Evolutionary conservation across 2,797 vertebrate species (phyloP), one percentile per base, ranked within the genome.

Genomic region (Rhinatrema bivittatum): DNA sequence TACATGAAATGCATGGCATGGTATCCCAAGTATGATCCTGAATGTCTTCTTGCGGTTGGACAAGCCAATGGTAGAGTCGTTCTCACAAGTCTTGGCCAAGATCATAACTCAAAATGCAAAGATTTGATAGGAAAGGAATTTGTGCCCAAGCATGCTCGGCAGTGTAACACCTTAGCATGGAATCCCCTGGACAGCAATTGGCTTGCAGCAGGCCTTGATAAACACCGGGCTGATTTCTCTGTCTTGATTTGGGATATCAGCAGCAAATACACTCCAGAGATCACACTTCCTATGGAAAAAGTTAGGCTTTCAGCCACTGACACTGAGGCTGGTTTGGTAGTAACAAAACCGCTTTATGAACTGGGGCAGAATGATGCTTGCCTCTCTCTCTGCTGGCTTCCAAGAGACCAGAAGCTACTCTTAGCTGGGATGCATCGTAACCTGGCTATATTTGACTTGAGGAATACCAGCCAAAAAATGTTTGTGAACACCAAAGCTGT

Each of bases 1-100:
- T 99, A 98, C 42, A 97, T 99, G 93, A 99, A 99, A 73, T 99
- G 96, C 15, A 93, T 97, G 51, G 94, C 94, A 22, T 99, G 96
- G 96, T 99, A 96, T 65, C 94, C 95, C 1, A 97, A 92, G 50
- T 91, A 90, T 0, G 94, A 98, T 65, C 91, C 94, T 0, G 96
- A 99, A 57, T 99, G 96, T 69, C 79, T 99, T 29, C 82, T 98
- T 2, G 96, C 96, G 0, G 94, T 99, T 25, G 96, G 94, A 10
- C 96, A 98, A 65, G 94, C 96, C 38, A 99, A 99, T 3, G 96
- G 96, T 16, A 73, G 96, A 25, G 92, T 99, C 26, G 93, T 96
- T 2, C 90, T 99, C 20, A 97, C 96, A 36, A 97, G 94, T 62
- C 73, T 99, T 1, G 96, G 96, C 22, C 96, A 96, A 53, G 95